Base-by-base conservation (phyloP, 2,888 invertebrate genomes). In the Xylota segnis region DNA sequence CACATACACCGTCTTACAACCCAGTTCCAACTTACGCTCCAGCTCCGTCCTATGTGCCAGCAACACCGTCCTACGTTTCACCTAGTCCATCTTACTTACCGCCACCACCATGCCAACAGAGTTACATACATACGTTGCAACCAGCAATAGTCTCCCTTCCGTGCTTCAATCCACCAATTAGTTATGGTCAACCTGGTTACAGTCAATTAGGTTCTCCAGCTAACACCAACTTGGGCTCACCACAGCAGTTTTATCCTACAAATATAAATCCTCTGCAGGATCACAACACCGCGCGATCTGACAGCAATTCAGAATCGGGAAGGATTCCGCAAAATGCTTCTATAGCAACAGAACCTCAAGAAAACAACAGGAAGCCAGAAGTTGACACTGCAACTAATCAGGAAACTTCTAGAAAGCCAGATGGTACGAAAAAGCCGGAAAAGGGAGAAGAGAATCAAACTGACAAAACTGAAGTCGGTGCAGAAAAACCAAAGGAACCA, bases 121-220 rank as follows among this genome's bases (percentile, higher is more conserved):
- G 88, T 23, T 89, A 74, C 27, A n/a, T 87, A 18, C 87, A 87
- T 59, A 87, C 78, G 27, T 65, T 88, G n/a, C 91, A 90, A 61
- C 90, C 91, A 45, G 58, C 77, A 43, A 58, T 87, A 4, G 70
- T 87, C 14, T 52, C 83, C 16, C 32, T 87, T 34, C 87, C 87
- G 0, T 87, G 83, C 32, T 52, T 56, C 37, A 70, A 83, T 5
- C 7, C 71, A 14, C 40, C 32, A 6, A 18, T 45, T 4, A 18
- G 29, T 7, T 74, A 72, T n/a, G 45, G 47, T 4, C 56, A 58
- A 18, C 5, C 52, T 0, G 12, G 9, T 12, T 91, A 89, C 52
- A 88, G 89, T 0, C 90, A 89, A 6, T 87, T 79, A 9, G 79
- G 83, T 0, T 23, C 78, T 32, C 23, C 83, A 32, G n/a, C 18